Evolutionary conservation across 2,797 vertebrate genomes (phyloP).

Genomic region (Pygocentrus nattereri): DNA sequence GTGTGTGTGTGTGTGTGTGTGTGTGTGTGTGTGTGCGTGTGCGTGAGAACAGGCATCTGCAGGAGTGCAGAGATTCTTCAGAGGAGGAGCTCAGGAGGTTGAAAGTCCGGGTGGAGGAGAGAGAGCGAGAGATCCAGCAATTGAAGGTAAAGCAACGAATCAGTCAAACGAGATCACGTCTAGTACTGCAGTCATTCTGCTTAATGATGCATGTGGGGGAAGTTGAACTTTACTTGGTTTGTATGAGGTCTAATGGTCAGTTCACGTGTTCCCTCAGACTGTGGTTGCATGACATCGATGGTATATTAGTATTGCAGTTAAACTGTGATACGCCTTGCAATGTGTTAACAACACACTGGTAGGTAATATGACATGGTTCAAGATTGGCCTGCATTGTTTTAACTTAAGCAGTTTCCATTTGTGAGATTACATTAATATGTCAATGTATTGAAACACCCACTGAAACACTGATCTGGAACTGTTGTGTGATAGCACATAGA

Average conservation of each 20-base stretch:
- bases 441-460: too few species aligned
- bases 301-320: background rate
- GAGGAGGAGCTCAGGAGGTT: constrained; percentile 67
- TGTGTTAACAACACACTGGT: too few species aligned
- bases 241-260: background rate
- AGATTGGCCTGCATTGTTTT: too few species aligned
- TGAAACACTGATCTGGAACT: too few species aligned
- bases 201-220: background rate
- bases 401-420: too few species aligned
- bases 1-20: constrained; percentile 17
- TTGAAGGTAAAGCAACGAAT: constrained; percentile 70
- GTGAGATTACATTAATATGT: too few species aligned
- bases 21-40: background rate
- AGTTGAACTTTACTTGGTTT: constrained; percentile 13
- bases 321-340: background rate
- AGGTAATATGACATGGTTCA: too few species aligned
- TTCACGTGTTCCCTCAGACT: background rate
- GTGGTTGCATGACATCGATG: background rate
- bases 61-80: constrained; percentile 72
- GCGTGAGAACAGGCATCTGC: constrained; percentile 66
- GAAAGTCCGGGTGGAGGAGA: constrained; percentile 42
- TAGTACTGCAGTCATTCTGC: constrained; percentile 38
- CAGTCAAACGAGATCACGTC: background rate
- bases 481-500: too few species aligned
- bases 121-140: constrained; percentile 56